Evolutionary conservation across 2,888 invertebrate genomes (phyloP).

Genomic region (Melieria picta): DNA sequence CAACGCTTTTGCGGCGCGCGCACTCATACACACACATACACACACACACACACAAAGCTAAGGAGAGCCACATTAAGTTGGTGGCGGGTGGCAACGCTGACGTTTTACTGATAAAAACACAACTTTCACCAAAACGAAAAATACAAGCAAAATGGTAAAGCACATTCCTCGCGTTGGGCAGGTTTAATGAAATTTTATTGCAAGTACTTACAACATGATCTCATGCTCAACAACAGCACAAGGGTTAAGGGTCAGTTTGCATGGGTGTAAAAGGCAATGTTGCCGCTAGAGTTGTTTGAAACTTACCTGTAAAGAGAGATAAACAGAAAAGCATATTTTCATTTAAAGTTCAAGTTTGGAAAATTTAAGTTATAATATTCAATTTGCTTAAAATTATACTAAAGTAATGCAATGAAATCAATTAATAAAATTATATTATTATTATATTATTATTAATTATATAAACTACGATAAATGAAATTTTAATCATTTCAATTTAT

Average conservation of each 20-base stretch:
- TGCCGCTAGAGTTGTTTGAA: not conserved
- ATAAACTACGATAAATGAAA: too few species aligned
- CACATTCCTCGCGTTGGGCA: constrained; percentile 2
- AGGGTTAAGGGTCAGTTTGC: not conserved
- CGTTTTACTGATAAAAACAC: not conserved
- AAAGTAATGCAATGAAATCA: not conserved
- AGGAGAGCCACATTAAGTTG: not conserved
- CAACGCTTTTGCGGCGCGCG: constrained; percentile 18
- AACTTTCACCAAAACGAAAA: not conserved
- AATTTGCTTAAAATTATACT: not conserved
- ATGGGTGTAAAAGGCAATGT: not conserved
- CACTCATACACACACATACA: not conserved
- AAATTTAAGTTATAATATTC: too few species aligned
- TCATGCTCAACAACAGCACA: too few species aligned
- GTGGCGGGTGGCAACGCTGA: not conserved
- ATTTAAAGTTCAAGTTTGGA: too few species aligned
- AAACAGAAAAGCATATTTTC: not conserved
- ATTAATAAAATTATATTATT: not conserved
- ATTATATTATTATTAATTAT: too few species aligned
- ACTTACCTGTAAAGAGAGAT: constrained; percentile 26
- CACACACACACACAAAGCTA: not conserved
- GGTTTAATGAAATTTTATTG: constrained; percentile 2
- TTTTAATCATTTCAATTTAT: too few species aligned
- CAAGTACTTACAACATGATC: constrained; percentile 11
- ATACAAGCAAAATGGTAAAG: constrained; percentile 1